phyloP scores from a whole-genome alignment of 2,888 invertebrate genomes.

The Girardia tigrina region DNA sequence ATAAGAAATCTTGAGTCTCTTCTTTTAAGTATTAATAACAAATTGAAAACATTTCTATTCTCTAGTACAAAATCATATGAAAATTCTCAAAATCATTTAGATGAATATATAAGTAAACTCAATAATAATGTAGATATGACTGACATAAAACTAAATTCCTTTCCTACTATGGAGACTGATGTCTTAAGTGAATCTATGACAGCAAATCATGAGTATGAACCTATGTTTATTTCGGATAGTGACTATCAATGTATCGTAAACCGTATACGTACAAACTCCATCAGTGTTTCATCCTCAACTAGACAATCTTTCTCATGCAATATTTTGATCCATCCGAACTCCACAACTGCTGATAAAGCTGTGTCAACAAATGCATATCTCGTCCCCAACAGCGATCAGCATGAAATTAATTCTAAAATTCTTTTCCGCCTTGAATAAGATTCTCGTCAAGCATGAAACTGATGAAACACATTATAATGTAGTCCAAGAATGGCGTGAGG shows the following conservation, averaged over 20 bases:
- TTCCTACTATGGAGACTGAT: neutral
- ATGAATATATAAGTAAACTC: neutral
- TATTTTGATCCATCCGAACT: neutral
- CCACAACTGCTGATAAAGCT: neutral
- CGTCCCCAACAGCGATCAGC: neutral
- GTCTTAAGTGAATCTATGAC: neutral
- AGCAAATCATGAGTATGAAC: neutral
- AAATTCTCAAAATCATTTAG: neutral
- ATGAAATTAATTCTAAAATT: slow-evolving; percentile 49
- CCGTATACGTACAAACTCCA: neutral
- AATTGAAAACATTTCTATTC: neutral
- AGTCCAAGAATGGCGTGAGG: slow-evolving; percentile 54
- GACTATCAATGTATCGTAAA: neutral
- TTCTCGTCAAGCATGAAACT: slow-evolving; percentile 52
- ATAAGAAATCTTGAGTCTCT: neutral
- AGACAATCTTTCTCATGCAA: slow-evolving; percentile 15
- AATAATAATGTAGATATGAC: neutral
- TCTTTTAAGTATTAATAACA: neutral
- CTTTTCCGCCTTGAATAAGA: slow-evolving; percentile 50
- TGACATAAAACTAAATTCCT: neutral
- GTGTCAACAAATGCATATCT: slow-evolving; percentile 9
- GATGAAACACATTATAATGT: slow-evolving; percentile 49
- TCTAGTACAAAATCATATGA: neutral
- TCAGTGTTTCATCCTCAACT: neutral
- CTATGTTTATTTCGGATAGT: neutral